Percentiles rank a stretch among this genome's conserved stretches.
Conservation (phyloP, 2,888 invertebrate genomes). For the Psylliodes chrysocephalus region DNA sequence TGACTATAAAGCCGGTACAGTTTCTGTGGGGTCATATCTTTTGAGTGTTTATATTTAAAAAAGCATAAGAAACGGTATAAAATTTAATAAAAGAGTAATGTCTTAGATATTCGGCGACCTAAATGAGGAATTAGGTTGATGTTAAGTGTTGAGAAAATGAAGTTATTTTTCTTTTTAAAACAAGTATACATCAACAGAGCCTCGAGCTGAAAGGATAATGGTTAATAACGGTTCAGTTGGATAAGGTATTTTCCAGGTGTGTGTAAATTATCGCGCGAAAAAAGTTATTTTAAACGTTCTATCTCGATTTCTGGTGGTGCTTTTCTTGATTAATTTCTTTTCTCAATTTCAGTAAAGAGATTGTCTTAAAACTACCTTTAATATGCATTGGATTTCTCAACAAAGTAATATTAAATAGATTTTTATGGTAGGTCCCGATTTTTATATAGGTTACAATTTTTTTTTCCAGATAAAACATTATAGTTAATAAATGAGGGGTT, state of each 20-base stretch:
- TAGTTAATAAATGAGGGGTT: no score
- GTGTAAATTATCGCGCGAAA: background rate
- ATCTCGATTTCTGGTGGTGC: no score
- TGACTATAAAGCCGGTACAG: background rate
- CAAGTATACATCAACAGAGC: background rate
- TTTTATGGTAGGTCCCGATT: no score
- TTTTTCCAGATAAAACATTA: no score
- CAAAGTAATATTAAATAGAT: no score
- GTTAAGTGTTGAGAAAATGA: slow-evolving; percentile 18
- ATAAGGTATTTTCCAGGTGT: background rate
- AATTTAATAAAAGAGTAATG: slow-evolving; percentile 25
- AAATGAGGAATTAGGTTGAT: slow-evolving; percentile 22
- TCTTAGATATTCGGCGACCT: slow-evolving; percentile 4
- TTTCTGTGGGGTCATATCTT: slow-evolving; percentile 8
- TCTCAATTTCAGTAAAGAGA: no score
- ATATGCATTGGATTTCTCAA: no score
- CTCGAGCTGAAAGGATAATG: slow-evolving; percentile 10
- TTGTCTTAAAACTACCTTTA: no score
- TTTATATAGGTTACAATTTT: no score
- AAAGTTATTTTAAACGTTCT: no score
- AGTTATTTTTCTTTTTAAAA: slow-evolving; percentile 16
- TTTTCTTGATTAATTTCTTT: no score
- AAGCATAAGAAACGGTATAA: slow-evolving; percentile 18
- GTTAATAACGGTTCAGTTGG: background rate
- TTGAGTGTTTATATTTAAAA: slow-evolving; percentile 24